Conservation (phyloP, 1,140 invertebrate species). For the Daktulosphaira vitifoliae region DNA sequence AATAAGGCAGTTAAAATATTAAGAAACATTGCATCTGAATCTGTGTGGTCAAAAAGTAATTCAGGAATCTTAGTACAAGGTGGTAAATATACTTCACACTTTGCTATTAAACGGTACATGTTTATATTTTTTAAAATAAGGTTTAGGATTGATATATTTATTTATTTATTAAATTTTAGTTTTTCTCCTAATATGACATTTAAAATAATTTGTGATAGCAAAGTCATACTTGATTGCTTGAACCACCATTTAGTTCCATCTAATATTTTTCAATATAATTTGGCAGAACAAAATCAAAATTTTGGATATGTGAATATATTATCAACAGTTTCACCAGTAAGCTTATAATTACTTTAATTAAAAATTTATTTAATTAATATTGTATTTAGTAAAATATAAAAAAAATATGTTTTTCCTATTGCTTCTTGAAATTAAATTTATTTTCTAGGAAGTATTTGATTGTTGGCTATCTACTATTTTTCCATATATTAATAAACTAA, state of each 20-base stretch:
- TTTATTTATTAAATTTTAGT: too few relatives aligned
- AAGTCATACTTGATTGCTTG: constrained; percentile 12
- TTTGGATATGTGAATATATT: constrained; percentile 13
- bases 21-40: background rate
- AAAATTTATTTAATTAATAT: too few relatives aligned
- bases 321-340: constrained; percentile 16
- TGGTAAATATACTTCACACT: background rate
- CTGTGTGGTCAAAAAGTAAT: constrained; percentile 5
- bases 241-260: background rate
- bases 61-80: background rate
- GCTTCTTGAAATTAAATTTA: too few relatives aligned
- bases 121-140: too few relatives aligned
- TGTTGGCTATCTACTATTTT: constrained; percentile 4
- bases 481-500: constrained; percentile 4
- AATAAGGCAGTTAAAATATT: background rate
- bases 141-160: background rate
- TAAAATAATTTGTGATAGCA: constrained; percentile 4
- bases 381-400: too few relatives aligned
- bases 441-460: constrained; percentile 18
- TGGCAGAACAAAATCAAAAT: constrained; percentile 8
- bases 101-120: constrained; percentile 4
- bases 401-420: too few relatives aligned
- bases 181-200: constrained; percentile 1
- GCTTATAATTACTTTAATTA: background rate
- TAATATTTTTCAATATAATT: constrained; percentile 13